Conservation (phyloP, 1,140 invertebrate species). For the Fopius arisanus region DNA sequence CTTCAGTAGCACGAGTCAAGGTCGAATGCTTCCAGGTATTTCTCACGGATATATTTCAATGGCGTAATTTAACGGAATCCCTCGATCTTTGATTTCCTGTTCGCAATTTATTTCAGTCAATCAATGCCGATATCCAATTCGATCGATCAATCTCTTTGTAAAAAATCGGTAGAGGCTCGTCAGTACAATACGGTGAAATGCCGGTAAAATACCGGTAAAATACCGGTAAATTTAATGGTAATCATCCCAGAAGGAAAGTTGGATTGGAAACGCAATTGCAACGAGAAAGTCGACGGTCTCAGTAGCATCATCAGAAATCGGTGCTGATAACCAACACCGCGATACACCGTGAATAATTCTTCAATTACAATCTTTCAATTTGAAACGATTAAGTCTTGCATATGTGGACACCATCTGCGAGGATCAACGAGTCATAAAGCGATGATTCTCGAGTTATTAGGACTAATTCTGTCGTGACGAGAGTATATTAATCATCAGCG, state of each 20-base stretch:
- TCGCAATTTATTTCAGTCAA: too few species aligned
- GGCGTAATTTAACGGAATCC: too few species aligned
- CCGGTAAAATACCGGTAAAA: neutral
- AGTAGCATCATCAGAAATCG: neutral
- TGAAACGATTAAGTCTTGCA: too few species aligned
- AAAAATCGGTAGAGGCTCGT: too few species aligned
- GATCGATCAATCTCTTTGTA: too few species aligned
- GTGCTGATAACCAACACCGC: neutral
- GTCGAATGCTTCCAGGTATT: too few species aligned
- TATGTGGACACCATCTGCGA: neutral
- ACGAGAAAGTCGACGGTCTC: conserved; percentile 17
- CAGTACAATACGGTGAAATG: neutral
- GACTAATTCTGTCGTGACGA: neutral
- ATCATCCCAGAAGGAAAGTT: conserved; percentile 18
- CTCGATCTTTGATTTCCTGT: too few species aligned
- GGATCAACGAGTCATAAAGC: neutral
- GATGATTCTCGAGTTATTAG: neutral
- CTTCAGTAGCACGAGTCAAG: too few species aligned
- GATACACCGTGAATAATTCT: too few species aligned
- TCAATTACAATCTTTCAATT: too few species aligned
- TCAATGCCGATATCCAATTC: too few species aligned
- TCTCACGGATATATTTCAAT: too few species aligned
- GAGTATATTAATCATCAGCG: neutral
- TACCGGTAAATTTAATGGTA: neutral
- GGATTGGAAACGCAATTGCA: conserved; percentile 19